phyloP scores from a whole-genome alignment of 1,140 invertebrate genomes.

The Formica exsecta region DNA sequence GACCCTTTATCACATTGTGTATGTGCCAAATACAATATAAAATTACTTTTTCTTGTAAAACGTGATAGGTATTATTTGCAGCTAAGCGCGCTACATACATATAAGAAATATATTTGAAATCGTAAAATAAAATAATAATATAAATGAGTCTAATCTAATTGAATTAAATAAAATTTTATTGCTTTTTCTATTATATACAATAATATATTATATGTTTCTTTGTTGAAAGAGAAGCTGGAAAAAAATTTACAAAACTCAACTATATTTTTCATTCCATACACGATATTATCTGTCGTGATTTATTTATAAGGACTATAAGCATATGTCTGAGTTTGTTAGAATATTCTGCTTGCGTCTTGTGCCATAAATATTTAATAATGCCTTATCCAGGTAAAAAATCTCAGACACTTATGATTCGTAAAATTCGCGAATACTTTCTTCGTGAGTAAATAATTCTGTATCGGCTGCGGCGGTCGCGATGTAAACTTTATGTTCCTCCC shows the following conservation, averaged over 20 bases:
- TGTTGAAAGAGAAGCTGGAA: neutral
- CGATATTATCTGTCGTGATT: slow-evolving; percentile 16
- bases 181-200: neutral
- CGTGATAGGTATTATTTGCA: neutral
- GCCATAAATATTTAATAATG: slow-evolving; percentile 48
- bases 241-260: neutral
- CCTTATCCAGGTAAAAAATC: slow-evolving; percentile 49
- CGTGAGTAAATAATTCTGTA: slow-evolving; percentile 59
- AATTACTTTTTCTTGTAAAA: slow-evolving; percentile 14
- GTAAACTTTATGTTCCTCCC: slow-evolving; percentile 48
- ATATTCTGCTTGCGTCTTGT: slow-evolving; percentile 28
- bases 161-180: neutral
- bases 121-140: neutral
- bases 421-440: slow-evolving; percentile 57
- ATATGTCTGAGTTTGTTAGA: slow-evolving; percentile 30
- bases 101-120: slow-evolving; percentile 15
- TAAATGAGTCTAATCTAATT: neutral
- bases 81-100: neutral
- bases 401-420: slow-evolving; percentile 63
- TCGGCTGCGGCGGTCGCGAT: slow-evolving; percentile 35
- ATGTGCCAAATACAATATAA: neutral
- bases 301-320: slow-evolving; percentile 31
- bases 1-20: slow-evolving; percentile 52
- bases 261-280: slow-evolving; percentile 4
- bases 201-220: neutral